phyloP scores from a whole-genome alignment of 2,797 vertebrate species.

The Argya squamiceps region DNA sequence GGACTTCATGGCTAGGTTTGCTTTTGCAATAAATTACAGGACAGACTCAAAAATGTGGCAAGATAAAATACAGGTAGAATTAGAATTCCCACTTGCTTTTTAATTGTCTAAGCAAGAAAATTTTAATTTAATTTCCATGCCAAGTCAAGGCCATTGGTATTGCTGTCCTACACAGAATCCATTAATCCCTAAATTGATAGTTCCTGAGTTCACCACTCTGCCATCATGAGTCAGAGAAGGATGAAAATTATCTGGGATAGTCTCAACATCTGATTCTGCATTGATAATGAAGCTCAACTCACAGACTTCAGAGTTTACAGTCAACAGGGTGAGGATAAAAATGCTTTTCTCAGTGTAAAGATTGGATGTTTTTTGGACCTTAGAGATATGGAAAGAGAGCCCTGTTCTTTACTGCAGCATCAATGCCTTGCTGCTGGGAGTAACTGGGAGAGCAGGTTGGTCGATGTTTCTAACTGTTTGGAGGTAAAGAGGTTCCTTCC shows the following conservation, averaged over 20 bases:
- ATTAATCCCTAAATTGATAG: not conserved
- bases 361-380: not conserved
- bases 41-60: not conserved
- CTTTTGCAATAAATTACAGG: not conserved
- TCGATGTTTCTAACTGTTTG: not conserved
- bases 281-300: not conserved
- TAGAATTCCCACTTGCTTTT: not conserved
- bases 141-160: not conserved
- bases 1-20: not conserved
- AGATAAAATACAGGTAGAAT: not conserved
- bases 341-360: not conserved
- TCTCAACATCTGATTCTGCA: not conserved
- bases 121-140: not conserved
- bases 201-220: not conserved
- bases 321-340: not conserved
- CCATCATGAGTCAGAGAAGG: not conserved
- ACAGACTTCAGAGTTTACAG: not conserved
- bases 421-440: not conserved
- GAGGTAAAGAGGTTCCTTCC: not conserved
- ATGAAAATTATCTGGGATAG: not conserved
- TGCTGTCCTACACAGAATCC: not conserved
- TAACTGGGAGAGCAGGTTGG: not conserved
- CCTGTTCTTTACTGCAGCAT: not conserved
- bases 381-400: not conserved
- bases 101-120: not conserved